phyloP scores from a whole-genome alignment of 1,140 invertebrate species.

The Heliconius nattereri region DNA sequence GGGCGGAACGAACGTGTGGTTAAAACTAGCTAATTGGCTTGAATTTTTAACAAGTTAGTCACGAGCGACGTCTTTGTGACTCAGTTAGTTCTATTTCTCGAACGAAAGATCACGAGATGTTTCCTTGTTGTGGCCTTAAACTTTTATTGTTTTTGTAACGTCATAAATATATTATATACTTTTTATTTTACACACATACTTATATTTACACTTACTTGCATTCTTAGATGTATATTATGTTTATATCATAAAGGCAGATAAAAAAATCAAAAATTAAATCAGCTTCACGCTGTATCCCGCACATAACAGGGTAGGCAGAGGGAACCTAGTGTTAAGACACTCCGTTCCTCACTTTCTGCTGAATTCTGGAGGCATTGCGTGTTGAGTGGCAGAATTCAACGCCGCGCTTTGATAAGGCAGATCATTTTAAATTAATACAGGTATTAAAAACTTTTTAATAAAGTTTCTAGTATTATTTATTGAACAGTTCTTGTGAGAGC shows the following conservation, averaged over 20 bases:
- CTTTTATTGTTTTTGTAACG: conserved; percentile 19
- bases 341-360: too few relatives aligned
- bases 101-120: conserved; percentile 48
- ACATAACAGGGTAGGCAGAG: too few relatives aligned
- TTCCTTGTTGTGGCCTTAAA: conserved; percentile 37
- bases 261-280: too few relatives aligned
- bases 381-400: too few relatives aligned
- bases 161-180: not conserved
- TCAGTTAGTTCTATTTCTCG: conserved; percentile 68
- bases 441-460: too few relatives aligned
- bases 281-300: too few relatives aligned
- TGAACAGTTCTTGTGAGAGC: too few relatives aligned
- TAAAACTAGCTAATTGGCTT: conserved; percentile 62
- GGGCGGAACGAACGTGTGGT: conserved; percentile 36
- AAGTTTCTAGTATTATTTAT: too few relatives aligned
- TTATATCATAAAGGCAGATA: too few relatives aligned
- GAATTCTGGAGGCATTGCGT: too few relatives aligned
- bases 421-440: not conserved
- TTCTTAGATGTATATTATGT: not conserved
- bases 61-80: conserved; percentile 60
- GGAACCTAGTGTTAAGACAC: too few relatives aligned
- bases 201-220: not conserved
- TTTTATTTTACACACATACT: not conserved
- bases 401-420: not conserved
- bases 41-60: conserved; percentile 75